Base-by-base conservation (phyloP, 2,888 invertebrate genomes). In the Loripinus fragilis region DNA sequence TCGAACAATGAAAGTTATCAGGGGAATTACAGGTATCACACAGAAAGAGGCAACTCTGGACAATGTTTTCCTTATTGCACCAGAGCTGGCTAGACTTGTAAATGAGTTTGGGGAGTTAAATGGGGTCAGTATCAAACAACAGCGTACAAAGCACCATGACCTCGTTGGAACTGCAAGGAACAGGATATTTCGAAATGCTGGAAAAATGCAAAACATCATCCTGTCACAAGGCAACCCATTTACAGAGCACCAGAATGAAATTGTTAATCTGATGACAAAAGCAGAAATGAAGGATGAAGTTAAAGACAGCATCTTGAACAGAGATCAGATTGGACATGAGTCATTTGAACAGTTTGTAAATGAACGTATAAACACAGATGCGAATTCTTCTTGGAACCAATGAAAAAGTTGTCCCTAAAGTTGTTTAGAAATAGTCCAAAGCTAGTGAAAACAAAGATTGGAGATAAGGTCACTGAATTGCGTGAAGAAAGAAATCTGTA, bases 311-410 rank as follows among this genome's bases (percentile, higher is more conserved):
- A 33, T 64, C 2, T 3, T 66, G 7, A 66, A 38, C 17, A 38
- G 66, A 66, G 66, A 66, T n/a, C 23, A 66, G 66, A 66, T 66
- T 42, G 66, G 66, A 17, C 41, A 66, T 7, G 41, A 60, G 23
- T n/a, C 66, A 41, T 42, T 66, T 10, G 41, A 66, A 25, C 8
- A 66, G 10, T 42, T 66, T 66, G 42, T 66, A 10, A 66, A 38
- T 8, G 66, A 66, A 33, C 1, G 41, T 23, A 38, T 41, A 23
- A 66, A 38, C 17, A 42, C 41, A 42, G 41, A 25, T 7, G 12
- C 2, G 33, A 42, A 41, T 3, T 25, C 7, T 38, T 66, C 66
- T 66, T 38, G 41, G 42, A 42, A n/a, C 66, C 41, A 23, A 66
- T 66, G 66, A 66, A 42, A 66, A 66, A 41, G 28, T 7, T 42